phyloP scores from a whole-genome alignment of 2,888 invertebrate genomes.

The Lasioglossum marginatum region DNA sequence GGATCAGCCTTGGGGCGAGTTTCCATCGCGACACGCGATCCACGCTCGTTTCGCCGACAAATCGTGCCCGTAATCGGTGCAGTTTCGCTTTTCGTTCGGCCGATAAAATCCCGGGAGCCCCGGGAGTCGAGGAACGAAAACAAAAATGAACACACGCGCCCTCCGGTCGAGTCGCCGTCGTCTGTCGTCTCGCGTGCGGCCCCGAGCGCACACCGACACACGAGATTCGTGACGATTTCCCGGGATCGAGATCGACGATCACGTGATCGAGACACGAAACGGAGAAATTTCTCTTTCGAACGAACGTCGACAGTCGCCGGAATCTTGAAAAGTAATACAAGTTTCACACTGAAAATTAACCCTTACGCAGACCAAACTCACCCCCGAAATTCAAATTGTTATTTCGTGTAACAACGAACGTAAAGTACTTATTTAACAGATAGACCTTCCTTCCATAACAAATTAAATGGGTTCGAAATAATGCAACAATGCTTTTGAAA shows the following conservation, averaged over 20 bases:
- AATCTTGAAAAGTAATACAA: too few species aligned
- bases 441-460: too few species aligned
- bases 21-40: conserved; percentile 51
- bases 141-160: conserved; percentile 1
- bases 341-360: too few species aligned
- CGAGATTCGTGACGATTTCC: neutral
- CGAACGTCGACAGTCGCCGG: too few species aligned
- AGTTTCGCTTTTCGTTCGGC: conserved; percentile 43
- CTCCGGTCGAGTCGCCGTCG: neutral
- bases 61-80: conserved; percentile 52
- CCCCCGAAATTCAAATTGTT: too few species aligned
- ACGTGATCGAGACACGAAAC: neutral
- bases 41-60: conserved; percentile 23
- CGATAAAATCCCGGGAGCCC: neutral
- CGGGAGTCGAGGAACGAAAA: neutral
- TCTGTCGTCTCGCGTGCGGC: neutral
- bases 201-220: neutral
- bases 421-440: too few species aligned
- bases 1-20: conserved; percentile 39
- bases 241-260: neutral
- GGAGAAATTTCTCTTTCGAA: neutral
- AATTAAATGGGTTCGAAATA: too few species aligned
- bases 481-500: too few species aligned
- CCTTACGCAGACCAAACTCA: too few species aligned
- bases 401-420: too few species aligned